Evolutionary conservation across 2,113 vertebrate species (phyloP), one percentile per base, ranked within the genome.

Genomic region (Lophius piscatorius): DNA sequence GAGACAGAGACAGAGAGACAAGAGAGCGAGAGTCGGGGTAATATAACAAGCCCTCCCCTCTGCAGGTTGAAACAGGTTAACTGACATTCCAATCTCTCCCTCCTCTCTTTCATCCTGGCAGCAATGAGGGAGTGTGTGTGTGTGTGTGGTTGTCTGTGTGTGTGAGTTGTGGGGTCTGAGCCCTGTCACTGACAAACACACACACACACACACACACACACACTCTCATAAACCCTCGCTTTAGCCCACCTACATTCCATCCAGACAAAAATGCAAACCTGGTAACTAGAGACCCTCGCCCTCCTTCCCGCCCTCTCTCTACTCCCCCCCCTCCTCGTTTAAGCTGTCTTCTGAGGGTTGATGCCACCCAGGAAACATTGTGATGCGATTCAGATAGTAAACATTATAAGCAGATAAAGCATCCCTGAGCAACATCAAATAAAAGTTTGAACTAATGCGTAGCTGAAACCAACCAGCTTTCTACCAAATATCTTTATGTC

Each of bases 21-120:
- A 20, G 3, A 12, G 21, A 34, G 6, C n/a, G 18, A 8, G 17
- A 18, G n/a, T 10, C 2, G 44, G 56, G 62, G 55, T 28, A 58
- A 54, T 76, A 76, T 74, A 61, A 77, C 67, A 38, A 64, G 28
- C 22, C 62, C 23, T 62, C 68, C 61, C 70, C 38, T 58, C 44
- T 56, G 62, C 83, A 70, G 63, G 68, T 85, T 82, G 61, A 7
- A 71, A 29, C 80, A 89, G 78, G 89, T 91, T 88, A 79, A 86
- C 74, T 81, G 7, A 16, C 72, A 72, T 9, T 82, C 87, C 88
- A 72, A 58, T 82, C 78, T 82, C 77, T 74, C 75, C 81, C 68
- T 65, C 60, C 44, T 41, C 28, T 58, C 23, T 62, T 56, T 65
- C 54, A 78, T 63, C 64, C 62, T 54, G 36, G 1, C 33, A 42